A percentile compares a stretch with the other conserved stretches of the same genome.
Evolutionary conservation across 92 coral and sea anemone species (phyloP).

Genomic region (Epizoanthus illoricatus): DNA sequence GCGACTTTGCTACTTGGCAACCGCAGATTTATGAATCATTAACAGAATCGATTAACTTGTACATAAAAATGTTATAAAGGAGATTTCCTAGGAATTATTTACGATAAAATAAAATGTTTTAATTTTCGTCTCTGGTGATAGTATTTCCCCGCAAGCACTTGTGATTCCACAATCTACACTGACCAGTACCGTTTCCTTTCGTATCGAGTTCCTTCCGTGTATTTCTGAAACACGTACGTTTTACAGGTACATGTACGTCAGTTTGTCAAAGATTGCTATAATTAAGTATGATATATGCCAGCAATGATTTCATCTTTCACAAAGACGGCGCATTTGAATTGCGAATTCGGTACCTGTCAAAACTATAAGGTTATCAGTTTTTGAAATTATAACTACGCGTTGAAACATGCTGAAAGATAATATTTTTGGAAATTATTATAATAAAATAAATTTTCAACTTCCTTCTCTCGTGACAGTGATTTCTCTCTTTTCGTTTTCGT

Average conservation of each 20-base stretch:
- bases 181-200: background rate
- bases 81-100: background rate
- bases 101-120: background rate
- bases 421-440: too few species aligned
- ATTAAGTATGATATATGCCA: background rate
- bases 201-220: background rate
- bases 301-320: background rate
- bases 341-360: background rate
- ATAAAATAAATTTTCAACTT: too few species aligned
- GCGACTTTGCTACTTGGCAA: conserved; percentile 26
- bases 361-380: background rate
- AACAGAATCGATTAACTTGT: background rate
- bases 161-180: background rate
- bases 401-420: too few species aligned
- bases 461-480: too few species aligned
- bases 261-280: background rate
- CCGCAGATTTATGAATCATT: background rate
- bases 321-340: background rate
- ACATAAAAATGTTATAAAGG: background rate
- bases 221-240: too few species aligned
- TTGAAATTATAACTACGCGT: background rate
- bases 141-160: background rate
- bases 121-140: background rate
- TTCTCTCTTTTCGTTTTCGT: too few species aligned
- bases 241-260: background rate